Evolutionary conservation across 2,797 vertebrate genomes (phyloP).

Genomic region (Scolopax rusticola): DNA sequence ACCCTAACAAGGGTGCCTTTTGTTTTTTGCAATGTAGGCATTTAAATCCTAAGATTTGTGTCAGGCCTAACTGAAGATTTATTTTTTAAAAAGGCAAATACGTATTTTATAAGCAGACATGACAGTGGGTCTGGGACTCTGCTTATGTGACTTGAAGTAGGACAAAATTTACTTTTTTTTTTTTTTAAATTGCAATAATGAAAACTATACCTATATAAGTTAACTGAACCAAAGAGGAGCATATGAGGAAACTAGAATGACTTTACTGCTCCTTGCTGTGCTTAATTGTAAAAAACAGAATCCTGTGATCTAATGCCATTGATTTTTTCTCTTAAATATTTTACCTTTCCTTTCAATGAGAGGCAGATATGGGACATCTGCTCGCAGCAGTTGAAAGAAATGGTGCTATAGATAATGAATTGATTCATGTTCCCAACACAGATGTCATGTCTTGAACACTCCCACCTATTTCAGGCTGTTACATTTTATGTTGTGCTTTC

Average conservation of each 20-base stretch:
- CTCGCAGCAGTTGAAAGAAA: neutral
- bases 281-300: neutral
- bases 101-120: neutral
- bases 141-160: neutral
- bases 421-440: neutral
- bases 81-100: neutral
- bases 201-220: neutral
- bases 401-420: neutral
- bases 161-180: neutral
- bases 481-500: neutral
- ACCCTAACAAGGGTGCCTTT: neutral
- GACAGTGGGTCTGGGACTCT: neutral
- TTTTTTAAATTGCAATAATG: neutral
- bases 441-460: neutral
- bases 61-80: neutral
- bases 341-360: conserved; percentile 7
- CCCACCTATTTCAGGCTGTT: neutral
- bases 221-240: neutral
- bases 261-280: neutral
- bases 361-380: neutral
- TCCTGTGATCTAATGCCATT: neutral
- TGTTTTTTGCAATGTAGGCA: neutral
- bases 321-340: neutral
- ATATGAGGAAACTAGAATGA: neutral
- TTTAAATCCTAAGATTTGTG: neutral